These are phyloP conservation scores for Dryobotodes eremita DNA, from an alignment of 2,888 invertebrate genomes.

Conservation along the genomic window DNA sequence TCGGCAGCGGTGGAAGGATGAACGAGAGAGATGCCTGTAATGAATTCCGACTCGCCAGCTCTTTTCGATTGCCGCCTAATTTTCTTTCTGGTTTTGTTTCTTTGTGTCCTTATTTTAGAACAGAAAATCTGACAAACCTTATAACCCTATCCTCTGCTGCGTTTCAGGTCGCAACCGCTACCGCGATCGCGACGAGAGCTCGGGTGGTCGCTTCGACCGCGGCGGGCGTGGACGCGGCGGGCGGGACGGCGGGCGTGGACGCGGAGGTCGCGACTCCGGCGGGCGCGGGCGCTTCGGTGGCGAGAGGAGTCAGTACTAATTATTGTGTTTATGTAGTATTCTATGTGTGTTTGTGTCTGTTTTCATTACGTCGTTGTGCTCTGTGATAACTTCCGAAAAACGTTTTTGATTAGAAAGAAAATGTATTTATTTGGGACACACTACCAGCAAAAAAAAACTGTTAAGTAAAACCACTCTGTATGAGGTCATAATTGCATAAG, in stretches of 20 bases:
- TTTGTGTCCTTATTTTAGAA: not conserved
- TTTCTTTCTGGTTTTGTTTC: not conserved
- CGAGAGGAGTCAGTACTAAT: slow-evolving; percentile 68
- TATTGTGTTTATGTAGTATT: slow-evolving; percentile 41
- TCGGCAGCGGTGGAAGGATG: not conserved
- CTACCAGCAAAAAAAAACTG: not conserved
- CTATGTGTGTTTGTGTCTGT: slow-evolving; percentile 22
- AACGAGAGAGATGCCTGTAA: not conserved
- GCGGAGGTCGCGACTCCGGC: slow-evolving; percentile 32
- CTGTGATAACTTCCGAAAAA: not conserved
- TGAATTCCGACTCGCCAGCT: not conserved
- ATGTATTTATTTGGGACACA: not conserved
- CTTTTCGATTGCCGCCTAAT: not conserved
- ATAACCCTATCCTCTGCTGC: not conserved
- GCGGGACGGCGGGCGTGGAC: slow-evolving; percentile 33
- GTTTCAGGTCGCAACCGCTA: slow-evolving; percentile 80
- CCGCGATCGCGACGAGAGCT: slow-evolving; percentile 84
- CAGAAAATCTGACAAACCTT: too few species aligned
- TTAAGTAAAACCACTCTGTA: not conserved
- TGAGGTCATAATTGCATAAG: not conserved
- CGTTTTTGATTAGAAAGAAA: not conserved
- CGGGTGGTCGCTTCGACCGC: slow-evolving; percentile 74
- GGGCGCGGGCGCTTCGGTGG: slow-evolving; percentile 68
- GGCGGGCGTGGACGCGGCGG: slow-evolving; percentile 58
- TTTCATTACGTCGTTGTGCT: slow-evolving; percentile 3